A percentile compares a stretch with the other conserved stretches of the same genome.
Conservation (phyloP, 2,888 invertebrate genomes). For the Seira musarum region DNA sequence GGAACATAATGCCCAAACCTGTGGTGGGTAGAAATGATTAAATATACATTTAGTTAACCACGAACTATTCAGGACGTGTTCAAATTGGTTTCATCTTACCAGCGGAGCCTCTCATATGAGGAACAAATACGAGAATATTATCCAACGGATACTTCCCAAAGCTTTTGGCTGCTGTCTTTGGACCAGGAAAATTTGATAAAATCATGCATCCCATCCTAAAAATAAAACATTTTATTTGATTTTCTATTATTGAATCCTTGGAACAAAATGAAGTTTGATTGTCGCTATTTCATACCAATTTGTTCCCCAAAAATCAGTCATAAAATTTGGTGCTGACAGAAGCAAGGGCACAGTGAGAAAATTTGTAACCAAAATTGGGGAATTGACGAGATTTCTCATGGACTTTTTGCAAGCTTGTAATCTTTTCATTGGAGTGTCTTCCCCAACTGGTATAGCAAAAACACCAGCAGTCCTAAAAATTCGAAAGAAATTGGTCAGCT, state of each 20-base stretch:
- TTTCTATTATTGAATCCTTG: background rate
- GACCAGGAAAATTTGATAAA: slow-evolving; percentile 58
- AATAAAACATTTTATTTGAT: background rate
- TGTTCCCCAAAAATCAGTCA: slow-evolving; percentile 57
- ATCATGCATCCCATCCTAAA: slow-evolving; percentile 55
- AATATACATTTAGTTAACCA: too few species aligned
- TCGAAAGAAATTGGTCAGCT: background rate
- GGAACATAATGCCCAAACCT: slow-evolving; percentile 64
- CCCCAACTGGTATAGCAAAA: slow-evolving; percentile 47
- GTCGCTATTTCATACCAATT: slow-evolving; percentile 42
- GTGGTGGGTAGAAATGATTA: background rate
- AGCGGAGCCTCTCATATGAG: slow-evolving; percentile 56
- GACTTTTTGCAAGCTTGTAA: slow-evolving; percentile 37
- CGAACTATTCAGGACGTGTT: too few species aligned
- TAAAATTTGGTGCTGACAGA: slow-evolving; percentile 40
- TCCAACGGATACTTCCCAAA: slow-evolving; percentile 43
- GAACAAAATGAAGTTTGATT: background rate
- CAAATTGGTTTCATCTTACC: slow-evolving; percentile 28
- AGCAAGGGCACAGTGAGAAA: slow-evolving; percentile 54
- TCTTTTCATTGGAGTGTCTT: slow-evolving; percentile 27
- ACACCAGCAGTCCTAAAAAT: slow-evolving; percentile 51
- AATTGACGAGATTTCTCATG: slow-evolving; percentile 29
- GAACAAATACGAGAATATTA: slow-evolving; percentile 47
- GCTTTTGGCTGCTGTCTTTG: slow-evolving; percentile 7
- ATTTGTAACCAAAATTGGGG: slow-evolving; percentile 58